phyloP scores from a whole-genome alignment of 1,140 invertebrate species.

The Diabrotica virgifera region DNA sequence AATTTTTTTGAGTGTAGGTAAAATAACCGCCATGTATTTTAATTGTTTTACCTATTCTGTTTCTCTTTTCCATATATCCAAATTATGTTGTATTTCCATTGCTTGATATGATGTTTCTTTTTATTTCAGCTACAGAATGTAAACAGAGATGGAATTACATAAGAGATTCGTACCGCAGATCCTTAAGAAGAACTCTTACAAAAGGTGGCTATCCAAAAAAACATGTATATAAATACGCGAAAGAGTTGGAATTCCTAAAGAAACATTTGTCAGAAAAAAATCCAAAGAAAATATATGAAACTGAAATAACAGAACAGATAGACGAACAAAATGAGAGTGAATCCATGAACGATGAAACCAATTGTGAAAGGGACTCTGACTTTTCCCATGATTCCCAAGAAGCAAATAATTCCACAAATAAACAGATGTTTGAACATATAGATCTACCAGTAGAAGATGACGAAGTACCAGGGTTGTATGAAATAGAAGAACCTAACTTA shows the following conservation, averaged over 20 bases:
- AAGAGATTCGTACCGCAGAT: constrained; percentile 11
- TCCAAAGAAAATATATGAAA: constrained; percentile 3
- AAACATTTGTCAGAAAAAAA: constrained; percentile 15
- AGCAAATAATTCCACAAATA: background rate
- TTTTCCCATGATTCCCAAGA: background rate
- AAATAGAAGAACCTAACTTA: background rate
- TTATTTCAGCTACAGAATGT: constrained; percentile 9
- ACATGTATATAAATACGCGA: constrained; percentile 17
- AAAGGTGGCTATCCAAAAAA: constrained; percentile 5
- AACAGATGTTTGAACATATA: background rate
- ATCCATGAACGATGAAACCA: background rate
- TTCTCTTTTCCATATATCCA: no score
- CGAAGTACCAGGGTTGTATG: background rate
- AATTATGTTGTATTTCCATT: no score
- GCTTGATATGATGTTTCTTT: background rate
- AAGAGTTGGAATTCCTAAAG: constrained; percentile 15
- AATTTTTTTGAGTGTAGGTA: no score
- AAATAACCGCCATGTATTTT: no score
- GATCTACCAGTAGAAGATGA: background rate
- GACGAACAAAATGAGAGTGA: constrained; percentile 3
- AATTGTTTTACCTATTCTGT: no score
- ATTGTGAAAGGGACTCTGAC: background rate
- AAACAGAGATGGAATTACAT: constrained; percentile 11
- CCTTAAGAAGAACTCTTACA: constrained; percentile 4
- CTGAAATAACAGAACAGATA: background rate